A percentile compares a stretch with the other conserved stretches of the same genome.
Conservation (phyloP, 2,113 vertebrate genomes). For the Elaphurus davidianus region DNA sequence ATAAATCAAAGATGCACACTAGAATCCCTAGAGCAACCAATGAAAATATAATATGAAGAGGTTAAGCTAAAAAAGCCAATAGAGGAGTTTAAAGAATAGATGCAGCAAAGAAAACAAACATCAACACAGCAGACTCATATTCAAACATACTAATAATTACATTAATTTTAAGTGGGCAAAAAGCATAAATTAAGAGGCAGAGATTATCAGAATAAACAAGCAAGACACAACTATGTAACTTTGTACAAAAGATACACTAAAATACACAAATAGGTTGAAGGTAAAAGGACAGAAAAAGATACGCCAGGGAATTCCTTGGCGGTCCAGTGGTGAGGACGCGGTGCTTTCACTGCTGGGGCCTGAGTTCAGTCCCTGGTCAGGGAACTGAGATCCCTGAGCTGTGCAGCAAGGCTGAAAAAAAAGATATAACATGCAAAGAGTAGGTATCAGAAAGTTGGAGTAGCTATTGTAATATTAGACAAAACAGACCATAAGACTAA, state of each 20-base stretch:
- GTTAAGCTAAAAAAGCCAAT: neutral
- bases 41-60: neutral
- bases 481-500: neutral
- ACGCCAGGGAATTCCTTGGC: neutral
- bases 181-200: neutral
- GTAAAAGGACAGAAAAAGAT: neutral
- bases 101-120: neutral
- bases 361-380: neutral
- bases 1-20: neutral
- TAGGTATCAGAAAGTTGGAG: neutral
- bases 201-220: neutral
- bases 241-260: neutral
- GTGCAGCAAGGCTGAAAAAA: neutral
- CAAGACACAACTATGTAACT: neutral
- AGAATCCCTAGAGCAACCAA: neutral
- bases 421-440: neutral
- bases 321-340: neutral
- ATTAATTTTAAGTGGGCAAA: neutral
- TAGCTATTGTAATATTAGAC: neutral
- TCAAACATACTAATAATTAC: neutral
- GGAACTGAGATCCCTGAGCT: neutral
- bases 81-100: neutral
- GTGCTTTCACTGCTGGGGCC: neutral
- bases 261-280: neutral
- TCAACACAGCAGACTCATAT: neutral